phyloP scores from a whole-genome alignment of 2,797 vertebrate species.

The Allobates femoralis region DNA sequence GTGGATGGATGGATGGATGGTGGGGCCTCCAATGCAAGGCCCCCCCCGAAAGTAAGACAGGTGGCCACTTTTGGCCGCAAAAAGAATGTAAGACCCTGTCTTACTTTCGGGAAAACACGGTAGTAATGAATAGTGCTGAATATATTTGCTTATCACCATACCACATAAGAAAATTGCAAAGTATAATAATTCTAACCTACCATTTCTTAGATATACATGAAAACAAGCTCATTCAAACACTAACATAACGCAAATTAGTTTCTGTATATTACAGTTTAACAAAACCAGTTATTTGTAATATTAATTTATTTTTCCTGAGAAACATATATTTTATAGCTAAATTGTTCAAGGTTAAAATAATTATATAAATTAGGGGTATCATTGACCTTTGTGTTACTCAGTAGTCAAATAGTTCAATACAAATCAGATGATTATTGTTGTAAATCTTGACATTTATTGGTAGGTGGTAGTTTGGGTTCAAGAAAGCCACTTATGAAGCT shows the following conservation, averaged over 20 bases:
- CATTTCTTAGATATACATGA: too few relatives aligned
- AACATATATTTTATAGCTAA: not conserved
- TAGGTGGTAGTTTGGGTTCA: not conserved
- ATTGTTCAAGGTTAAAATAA: not conserved
- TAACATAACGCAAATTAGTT: not conserved
- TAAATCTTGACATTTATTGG: constrained; percentile 35
- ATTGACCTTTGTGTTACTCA: constrained; percentile 10
- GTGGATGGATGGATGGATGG: too few relatives aligned
- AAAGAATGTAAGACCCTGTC: too few relatives aligned
- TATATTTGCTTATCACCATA: too few relatives aligned
- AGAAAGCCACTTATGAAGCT: not conserved
- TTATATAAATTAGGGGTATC: not conserved
- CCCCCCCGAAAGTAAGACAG: too few relatives aligned
- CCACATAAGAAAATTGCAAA: too few relatives aligned
- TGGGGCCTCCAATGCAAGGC: too few relatives aligned
- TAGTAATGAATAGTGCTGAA: too few relatives aligned
- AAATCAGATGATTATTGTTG: not conserved
- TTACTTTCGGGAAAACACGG: too few relatives aligned
- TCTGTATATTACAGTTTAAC: not conserved
- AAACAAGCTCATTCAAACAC: not conserved
- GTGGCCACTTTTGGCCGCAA: too few relatives aligned
- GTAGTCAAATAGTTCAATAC: not conserved
- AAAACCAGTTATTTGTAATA: too few relatives aligned
- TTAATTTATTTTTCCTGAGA: not conserved
- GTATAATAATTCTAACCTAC: too few relatives aligned